Percentiles rank a stretch among this genome's conserved stretches.
Evolutionary conservation across 2,888 invertebrate species (phyloP).

Genomic region (Acrobasis consociella): DNA sequence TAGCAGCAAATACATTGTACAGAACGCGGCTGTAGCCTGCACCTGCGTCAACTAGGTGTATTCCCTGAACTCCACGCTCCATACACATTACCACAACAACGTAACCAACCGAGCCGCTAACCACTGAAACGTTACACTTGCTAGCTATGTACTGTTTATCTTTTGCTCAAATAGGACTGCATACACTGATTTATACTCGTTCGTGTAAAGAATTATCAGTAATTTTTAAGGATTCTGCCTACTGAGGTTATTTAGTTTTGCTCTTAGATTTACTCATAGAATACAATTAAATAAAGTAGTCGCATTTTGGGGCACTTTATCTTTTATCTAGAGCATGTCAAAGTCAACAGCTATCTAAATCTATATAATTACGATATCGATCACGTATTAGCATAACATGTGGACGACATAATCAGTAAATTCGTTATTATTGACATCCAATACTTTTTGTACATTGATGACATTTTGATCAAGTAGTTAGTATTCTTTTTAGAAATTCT

Average conservation of each 20-base stretch:
- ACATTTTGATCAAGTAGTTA: background rate
- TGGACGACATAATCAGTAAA: background rate
- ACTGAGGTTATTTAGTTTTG: background rate
- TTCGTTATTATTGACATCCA: background rate
- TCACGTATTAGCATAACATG: conserved; percentile 8
- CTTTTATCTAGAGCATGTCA: conserved; percentile 4
- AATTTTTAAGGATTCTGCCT: too few relatives aligned
- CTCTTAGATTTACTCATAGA: background rate
- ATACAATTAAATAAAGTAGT: conserved; percentile 5
- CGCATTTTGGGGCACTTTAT: background rate
- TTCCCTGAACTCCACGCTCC: too few relatives aligned
- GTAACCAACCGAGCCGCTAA: conserved; percentile 30
- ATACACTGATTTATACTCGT: too few relatives aligned
- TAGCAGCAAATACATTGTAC: background rate
- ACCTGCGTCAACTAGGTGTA: conserved; percentile 7
- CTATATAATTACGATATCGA: conserved; percentile 10
- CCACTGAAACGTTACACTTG: conserved; percentile 37
- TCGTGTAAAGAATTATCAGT: too few relatives aligned
- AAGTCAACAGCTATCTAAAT: conserved; percentile 14
- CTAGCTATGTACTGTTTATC: background rate
- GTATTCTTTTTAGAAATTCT: too few relatives aligned
- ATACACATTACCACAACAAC: background rate
- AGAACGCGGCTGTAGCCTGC: background rate
- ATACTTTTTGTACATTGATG: background rate
- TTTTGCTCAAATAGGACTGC: too few relatives aligned